Evolutionary conservation across 2,888 invertebrate genomes (phyloP).

Genomic region (Galeopsomyia nigrocyanea): DNA sequence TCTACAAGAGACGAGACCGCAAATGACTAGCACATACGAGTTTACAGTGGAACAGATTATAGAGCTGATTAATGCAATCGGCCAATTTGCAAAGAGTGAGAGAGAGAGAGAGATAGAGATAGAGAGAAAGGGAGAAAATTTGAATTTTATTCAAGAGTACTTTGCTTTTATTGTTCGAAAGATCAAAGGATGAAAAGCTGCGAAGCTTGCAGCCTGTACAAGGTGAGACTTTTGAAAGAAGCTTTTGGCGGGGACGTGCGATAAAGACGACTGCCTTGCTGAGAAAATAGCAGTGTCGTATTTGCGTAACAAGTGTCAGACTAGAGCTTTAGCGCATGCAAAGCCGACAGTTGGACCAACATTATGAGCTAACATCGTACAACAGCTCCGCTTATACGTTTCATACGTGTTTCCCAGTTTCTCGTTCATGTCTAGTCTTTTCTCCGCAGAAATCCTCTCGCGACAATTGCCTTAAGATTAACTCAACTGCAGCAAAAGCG

Average conservation of each 20-base stretch:
- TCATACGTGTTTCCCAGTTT: slow-evolving; percentile 38
- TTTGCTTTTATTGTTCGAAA: neutral
- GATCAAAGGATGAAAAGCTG: slow-evolving; percentile 12
- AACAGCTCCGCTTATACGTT: slow-evolving; percentile 46
- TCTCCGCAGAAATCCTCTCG: neutral
- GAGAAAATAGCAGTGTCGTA: slow-evolving; percentile 45
- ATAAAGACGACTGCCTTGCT: slow-evolving; percentile 15
- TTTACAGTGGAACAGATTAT: too few relatives aligned
- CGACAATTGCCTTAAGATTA: too few relatives aligned
- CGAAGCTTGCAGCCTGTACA: neutral
- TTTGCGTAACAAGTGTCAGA: slow-evolving; percentile 62
- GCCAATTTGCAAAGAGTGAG: too few relatives aligned
- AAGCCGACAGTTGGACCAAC: slow-evolving; percentile 61
- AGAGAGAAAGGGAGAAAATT: too few relatives aligned
- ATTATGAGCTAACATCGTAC: slow-evolving; percentile 56
- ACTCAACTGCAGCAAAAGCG: too few relatives aligned
- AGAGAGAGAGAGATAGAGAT: too few relatives aligned
- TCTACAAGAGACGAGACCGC: neutral
- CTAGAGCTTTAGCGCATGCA: slow-evolving; percentile 56
- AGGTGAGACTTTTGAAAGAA: neutral
- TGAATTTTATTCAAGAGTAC: too few relatives aligned
- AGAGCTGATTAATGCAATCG: too few relatives aligned
- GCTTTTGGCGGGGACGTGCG: slow-evolving; percentile 10
- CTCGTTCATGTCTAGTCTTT: too few relatives aligned
- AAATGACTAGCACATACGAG: too few relatives aligned